Conservation (phyloP, 2,113 vertebrate species). For the Pollimyrus isidori region DNA sequence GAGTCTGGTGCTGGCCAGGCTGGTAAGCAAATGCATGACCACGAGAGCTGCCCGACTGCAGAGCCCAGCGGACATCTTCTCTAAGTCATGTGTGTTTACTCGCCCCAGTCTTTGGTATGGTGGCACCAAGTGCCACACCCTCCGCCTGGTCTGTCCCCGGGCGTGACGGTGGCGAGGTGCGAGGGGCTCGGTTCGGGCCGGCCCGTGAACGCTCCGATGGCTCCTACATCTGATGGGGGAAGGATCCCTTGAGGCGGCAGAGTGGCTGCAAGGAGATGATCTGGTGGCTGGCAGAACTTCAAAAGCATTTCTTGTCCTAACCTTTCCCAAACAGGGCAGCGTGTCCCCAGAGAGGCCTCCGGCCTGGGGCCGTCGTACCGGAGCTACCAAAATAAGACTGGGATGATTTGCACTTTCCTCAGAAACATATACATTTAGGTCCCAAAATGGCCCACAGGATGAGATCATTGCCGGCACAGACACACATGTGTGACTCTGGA, state of each 20-base stretch:
- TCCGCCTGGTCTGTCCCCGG: not conserved
- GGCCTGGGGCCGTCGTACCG: conserved; percentile 23
- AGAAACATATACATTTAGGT: conserved; percentile 51
- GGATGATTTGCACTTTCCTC: not conserved
- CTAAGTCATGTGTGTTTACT: not conserved
- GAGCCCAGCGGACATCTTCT: not conserved
- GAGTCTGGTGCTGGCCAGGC: not conserved
- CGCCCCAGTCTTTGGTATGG: not conserved
- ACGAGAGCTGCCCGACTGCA: not conserved
- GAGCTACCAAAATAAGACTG: conserved; percentile 25
- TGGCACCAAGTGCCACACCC: not conserved
- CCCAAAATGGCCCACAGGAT: conserved; percentile 49
- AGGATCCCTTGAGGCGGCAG: conserved; percentile 31
- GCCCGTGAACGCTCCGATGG: conserved; percentile 22
- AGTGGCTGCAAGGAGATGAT: not conserved
- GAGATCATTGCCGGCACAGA: conserved; percentile 51
- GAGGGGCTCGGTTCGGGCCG: conserved; percentile 18
- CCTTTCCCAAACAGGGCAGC: not conserved
- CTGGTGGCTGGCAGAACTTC: not conserved
- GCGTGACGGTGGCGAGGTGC: conserved; percentile 10
- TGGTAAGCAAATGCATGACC: not conserved
- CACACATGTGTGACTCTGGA: conserved; percentile 13
- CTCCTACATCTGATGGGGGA: conserved; percentile 22
- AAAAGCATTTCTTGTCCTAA: not conserved
- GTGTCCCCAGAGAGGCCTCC: not conserved